Base-by-base conservation (phyloP, 2,888 invertebrate genomes). In the Heliconius aoede region DNA sequence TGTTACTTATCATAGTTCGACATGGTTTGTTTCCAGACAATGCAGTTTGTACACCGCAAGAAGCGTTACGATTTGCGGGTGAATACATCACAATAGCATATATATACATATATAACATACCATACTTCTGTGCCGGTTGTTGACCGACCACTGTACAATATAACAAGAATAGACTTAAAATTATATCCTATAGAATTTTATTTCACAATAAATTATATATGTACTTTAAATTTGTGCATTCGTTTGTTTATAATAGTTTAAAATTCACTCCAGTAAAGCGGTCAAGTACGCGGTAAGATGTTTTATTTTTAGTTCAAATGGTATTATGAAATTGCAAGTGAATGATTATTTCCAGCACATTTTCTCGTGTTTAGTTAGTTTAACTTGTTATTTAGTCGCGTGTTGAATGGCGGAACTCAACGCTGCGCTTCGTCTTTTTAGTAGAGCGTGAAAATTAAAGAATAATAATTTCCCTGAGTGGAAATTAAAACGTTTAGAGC, bases 11-110 rank as follows among this genome's bases (percentile, higher is more conserved):
- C 55, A 55, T 13, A 30, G 68, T 78, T 80, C 67, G 74, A 73
- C 67, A 72, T 61, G 72, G 71, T 65, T 78, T 74, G 78, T 24
- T 60, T 73, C 68, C 62, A 71, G 69, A 80, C 79, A 81, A 81
- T 80, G 74, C 72, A 77, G 73, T 81, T 79, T 78, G 79, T 73
- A 79, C 76, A 74, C 76, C 76, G 71, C 74, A 78, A 80, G 81
- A 83, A 83, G 81, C 80, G 81, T 72, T 68, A 72, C 36, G 72
- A 68, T 85, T 85, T 83, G 83, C 84, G 81, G 80, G 82, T 83
- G 83, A 84, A 82, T 84, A 84, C 78, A 82, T 82, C 82, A 83
- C 81, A 85, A 86, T 82, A 76, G 78, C 74, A 72, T 61, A 72
- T n/a, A n/a, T n/a, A n/a, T n/a, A n/a, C n/a, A n/a, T n/a, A n/a